Conservation (phyloP, 2,113 vertebrate genomes). For the Solea senegalensis region DNA sequence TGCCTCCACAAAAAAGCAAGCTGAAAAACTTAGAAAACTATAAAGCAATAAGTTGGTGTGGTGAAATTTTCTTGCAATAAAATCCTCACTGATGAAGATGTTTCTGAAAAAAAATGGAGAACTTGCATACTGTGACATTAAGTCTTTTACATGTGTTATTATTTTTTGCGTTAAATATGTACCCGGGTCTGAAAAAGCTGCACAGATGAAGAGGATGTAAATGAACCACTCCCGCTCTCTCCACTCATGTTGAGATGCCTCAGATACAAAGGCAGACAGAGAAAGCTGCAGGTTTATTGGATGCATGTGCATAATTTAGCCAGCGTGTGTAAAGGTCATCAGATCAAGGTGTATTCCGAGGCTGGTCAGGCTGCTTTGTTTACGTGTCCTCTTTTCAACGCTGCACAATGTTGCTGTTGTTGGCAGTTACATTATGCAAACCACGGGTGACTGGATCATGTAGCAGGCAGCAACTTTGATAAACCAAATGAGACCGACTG, state of each 20-base stretch:
- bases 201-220: too few species aligned
- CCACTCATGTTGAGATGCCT: not conserved
- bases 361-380: slow-evolving; percentile 24
- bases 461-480: slow-evolving; percentile 42
- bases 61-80: not conserved
- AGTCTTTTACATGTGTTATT: not conserved
- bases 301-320: slow-evolving; percentile 14
- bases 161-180: not conserved
- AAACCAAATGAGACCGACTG: slow-evolving; percentile 58
- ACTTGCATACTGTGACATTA: not conserved
- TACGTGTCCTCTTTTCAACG: slow-evolving; percentile 24
- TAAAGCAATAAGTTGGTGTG: too few species aligned
- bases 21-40: too few species aligned
- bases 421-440: slow-evolving; percentile 50
- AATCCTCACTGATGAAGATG: not conserved
- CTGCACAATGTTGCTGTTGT: slow-evolving; percentile 36
- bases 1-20: too few species aligned
- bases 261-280: not conserved
- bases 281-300: slow-evolving; percentile 6
- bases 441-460: slow-evolving; percentile 23
- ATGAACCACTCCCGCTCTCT: not conserved
- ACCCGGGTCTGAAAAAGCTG: not conserved
- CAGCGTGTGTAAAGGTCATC: slow-evolving; percentile 3
- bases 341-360: slow-evolving; percentile 22
- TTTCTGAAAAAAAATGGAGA: not conserved